These are phyloP conservation scores for Ormyrus labotus DNA, from an alignment of 2,888 invertebrate species.

Conservation along the genomic window DNA sequence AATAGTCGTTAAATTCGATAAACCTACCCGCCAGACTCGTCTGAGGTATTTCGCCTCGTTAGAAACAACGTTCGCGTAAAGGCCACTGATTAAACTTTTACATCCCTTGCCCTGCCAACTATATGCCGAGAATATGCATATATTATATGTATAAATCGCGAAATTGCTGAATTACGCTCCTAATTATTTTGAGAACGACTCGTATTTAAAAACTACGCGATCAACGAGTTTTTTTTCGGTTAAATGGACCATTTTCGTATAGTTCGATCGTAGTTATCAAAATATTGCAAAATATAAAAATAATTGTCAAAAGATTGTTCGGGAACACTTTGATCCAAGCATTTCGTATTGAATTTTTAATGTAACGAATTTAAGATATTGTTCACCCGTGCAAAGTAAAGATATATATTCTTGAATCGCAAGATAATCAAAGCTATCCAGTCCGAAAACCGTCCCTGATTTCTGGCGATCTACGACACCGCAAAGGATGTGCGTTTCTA, in stretches of 20 bases:
- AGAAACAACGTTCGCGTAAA: conserved; percentile 49
- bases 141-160: conserved; percentile 4
- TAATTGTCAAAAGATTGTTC: too few relatives aligned
- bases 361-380: too few relatives aligned
- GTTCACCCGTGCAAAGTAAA: not conserved
- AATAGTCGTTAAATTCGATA: conserved; percentile 26
- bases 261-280: too few relatives aligned
- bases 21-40: conserved; percentile 23
- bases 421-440: not conserved
- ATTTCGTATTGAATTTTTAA: too few relatives aligned
- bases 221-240: too few relatives aligned
- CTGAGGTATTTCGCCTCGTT: conserved; percentile 48
- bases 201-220: too few relatives aligned
- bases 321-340: too few relatives aligned
- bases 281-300: too few relatives aligned
- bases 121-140: not conserved
- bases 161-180: not conserved
- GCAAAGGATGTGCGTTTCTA: not conserved
- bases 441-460: not conserved
- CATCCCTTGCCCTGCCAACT: conserved; percentile 21
- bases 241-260: too few relatives aligned
- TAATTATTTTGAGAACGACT: conserved; percentile 1
- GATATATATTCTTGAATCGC: not conserved
- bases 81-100: conserved; percentile 53
- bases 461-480: not conserved